A percentile compares a stretch with the other conserved stretches of the same genome.
These are phyloP conservation scores for Hypselothyrea guttata DNA, from an alignment of 2,888 invertebrate genomes.

Conservation along the genomic window DNA sequence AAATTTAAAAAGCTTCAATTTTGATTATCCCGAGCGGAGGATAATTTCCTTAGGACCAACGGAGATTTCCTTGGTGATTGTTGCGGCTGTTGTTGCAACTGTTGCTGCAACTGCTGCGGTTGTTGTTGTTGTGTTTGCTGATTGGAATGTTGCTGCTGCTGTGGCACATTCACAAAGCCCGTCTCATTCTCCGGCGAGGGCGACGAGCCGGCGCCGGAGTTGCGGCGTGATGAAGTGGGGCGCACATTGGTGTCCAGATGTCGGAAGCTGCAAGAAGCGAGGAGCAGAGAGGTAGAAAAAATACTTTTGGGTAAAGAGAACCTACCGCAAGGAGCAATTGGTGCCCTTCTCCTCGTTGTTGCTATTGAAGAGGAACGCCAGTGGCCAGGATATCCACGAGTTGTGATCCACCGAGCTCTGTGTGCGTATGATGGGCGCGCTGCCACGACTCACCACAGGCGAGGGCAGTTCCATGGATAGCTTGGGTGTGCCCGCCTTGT, in stretches of 20 bases:
- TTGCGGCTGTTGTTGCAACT: constrained; percentile 30
- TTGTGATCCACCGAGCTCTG: constrained; percentile 83
- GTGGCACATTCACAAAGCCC: constrained; percentile 79
- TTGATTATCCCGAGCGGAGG: constrained; percentile 72
- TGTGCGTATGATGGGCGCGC: constrained; percentile 81
- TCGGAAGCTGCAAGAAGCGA: constrained; percentile 86
- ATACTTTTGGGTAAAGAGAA: not conserved
- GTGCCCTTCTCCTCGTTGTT: constrained; percentile 85
- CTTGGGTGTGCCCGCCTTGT: constrained; percentile 87
- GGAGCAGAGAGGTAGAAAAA: not conserved
- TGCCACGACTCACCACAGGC: constrained; percentile 75
- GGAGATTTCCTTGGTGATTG: constrained; percentile 84
- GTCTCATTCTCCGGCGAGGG: constrained; percentile 84
- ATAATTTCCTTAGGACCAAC: constrained; percentile 78
- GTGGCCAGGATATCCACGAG: constrained; percentile 96
- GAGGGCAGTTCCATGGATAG: constrained; percentile 80
- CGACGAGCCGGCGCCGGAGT: constrained; percentile 85
- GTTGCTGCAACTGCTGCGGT: constrained; percentile 28
- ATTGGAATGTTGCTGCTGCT: constrained; percentile 45
- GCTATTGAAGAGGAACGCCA: constrained; percentile 91
- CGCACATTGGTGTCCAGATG: constrained; percentile 93
- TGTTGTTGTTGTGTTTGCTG: constrained; percentile 27
- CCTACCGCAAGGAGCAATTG: constrained; percentile 90
- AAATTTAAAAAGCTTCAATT: constrained; percentile 33
- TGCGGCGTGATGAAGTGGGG: constrained; percentile 86